Evolutionary conservation across 1,140 invertebrate genomes (phyloP), one percentile per base, ranked within the genome.

Genomic region (Pomacea maculata): DNA sequence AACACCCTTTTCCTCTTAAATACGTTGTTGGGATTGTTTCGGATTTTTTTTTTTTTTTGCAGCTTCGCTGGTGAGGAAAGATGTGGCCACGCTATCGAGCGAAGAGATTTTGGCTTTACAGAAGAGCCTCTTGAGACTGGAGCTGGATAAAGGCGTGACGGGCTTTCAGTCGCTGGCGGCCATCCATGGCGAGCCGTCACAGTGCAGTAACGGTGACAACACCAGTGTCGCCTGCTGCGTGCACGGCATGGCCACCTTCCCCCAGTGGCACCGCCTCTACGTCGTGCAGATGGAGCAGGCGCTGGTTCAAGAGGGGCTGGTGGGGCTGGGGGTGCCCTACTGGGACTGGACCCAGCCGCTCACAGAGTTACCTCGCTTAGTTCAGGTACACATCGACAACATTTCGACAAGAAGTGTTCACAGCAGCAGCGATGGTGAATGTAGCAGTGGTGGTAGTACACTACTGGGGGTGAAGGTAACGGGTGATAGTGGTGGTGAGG

Each of bases 301-400:
- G 10, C 25, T 84, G 29, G 74, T 67, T 11, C 29, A 78, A 11
- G 81, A 80, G 61, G 83, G 83, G 19, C 78, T 61, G 4, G 71
- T 82, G 19, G 11, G 14, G 11, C 45, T 82, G 71, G 81, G 81
- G 52, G 63, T 84, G 54, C 83, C 83, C 1, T 84, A 84, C 79
- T 84, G 83, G 83, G 83, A 84, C 78, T 84, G 83, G 83, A 82
- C 81, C 8, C n/a, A 71, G n/a, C 78, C 78, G 12, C 15, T 82
- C 19, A 64, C 52, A 25, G 57, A 80, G 52, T 65, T 84, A 10
- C 83, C 83, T 25, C 61, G 79, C 52, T 34, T 84, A 15, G 80
- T 84, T 17, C 57, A 61, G 57, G 57, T 61, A 61, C 34, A 45
- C 34, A 45, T 2, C 34, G 34, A 45, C 0, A 45, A 45, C 6